A percentile compares a stretch with the other conserved stretches of the same genome.
Evolutionary conservation across 1,140 invertebrate genomes (phyloP).

Genomic region (Phthorimaea operculella): DNA sequence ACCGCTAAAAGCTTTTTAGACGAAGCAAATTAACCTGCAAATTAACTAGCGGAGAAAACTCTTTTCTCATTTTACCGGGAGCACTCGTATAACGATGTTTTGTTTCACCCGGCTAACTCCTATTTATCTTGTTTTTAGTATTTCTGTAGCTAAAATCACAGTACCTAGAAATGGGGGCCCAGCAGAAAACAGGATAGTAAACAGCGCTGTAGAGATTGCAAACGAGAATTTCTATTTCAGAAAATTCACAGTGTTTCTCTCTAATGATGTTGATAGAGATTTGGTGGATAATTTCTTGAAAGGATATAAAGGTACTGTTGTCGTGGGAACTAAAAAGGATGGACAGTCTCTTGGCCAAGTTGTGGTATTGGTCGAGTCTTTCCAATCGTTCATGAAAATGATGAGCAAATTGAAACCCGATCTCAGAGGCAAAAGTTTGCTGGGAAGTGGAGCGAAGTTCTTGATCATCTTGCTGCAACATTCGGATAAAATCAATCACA

Average conservation of each 20-base stretch:
- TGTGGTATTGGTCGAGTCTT: slow-evolving; percentile 34
- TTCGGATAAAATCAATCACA: slow-evolving; percentile 28
- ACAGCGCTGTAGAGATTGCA: background rate
- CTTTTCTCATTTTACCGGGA: too few species aligned
- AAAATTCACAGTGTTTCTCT: background rate
- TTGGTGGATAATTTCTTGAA: background rate
- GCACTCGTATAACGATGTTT: too few species aligned
- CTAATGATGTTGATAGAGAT: slow-evolving; percentile 2
- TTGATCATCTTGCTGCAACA: slow-evolving; percentile 32
- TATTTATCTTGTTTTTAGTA: background rate
- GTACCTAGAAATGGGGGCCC: background rate
- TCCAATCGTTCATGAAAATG: slow-evolving; percentile 33
- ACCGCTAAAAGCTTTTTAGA: slow-evolving; percentile 1
- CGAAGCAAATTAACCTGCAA: too few species aligned
- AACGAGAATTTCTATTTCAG: background rate
- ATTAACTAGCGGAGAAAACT: too few species aligned
- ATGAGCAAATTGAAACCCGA: slow-evolving; percentile 36
- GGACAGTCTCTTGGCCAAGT: slow-evolving; percentile 28
- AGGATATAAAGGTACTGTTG: slow-evolving; percentile 20
- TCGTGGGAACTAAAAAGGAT: slow-evolving; percentile 28
- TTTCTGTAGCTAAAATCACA: background rate
- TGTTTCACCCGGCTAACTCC: background rate
- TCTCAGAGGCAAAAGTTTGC: slow-evolving; percentile 35
- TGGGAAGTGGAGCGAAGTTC: slow-evolving; percentile 35
- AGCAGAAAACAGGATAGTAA: background rate